Base-by-base conservation (phyloP, 2,113 vertebrate genomes). In the Pseudorhombus dupliciocellatus region DNA sequence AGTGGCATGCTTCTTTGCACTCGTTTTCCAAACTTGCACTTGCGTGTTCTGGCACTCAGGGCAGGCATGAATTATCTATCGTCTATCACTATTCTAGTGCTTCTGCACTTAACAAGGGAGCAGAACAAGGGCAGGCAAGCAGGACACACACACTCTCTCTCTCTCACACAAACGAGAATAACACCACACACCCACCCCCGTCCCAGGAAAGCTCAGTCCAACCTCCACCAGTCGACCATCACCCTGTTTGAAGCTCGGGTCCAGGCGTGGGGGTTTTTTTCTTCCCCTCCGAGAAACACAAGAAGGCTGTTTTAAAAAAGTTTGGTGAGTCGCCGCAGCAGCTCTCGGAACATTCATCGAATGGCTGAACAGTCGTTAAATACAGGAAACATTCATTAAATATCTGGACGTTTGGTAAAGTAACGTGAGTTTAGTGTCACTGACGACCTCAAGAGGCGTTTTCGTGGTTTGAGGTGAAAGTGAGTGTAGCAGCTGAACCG, bases 311-410 rank as follows among this genome's bases (percentile, higher is more conserved):
- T 82, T 25, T 50, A 40, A 80, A 77, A 81, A 66, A 63, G 84
- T 84, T 25, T 20, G 46, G 73, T 14, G 72, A 53, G 76, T 24
- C 4, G 69, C 63, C 0, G 1, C 44, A 8, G 75, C 57, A 18
- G 72, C 89, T 60, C 73, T 18, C 81, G 0, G 74, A 83, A 92
- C 91, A 92, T 92, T 92, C 91, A 88, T 68, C 82, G 83, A 71
- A 91, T 87, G 87, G 90, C 84, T 76, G 80, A 90, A 91, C 90
- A 91, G 90, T 92, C 90, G 50, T 86, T 30, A 75, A 81, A 86
- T 74, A 84, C 80, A 72, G 75, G 74, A 87, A 74, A 92, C 91
- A 91, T 91, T 92, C 90, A 84, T 87, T 84, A 57, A 77, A 65
- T 77, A 86, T 79, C 71, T 70, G 79, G 83, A 85, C 57, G 70